Percentiles rank a stretch among this genome's conserved stretches.
These are phyloP conservation scores for Agonopterix arenella DNA, from an alignment of 2,888 invertebrate genomes.

Conservation along the genomic window DNA sequence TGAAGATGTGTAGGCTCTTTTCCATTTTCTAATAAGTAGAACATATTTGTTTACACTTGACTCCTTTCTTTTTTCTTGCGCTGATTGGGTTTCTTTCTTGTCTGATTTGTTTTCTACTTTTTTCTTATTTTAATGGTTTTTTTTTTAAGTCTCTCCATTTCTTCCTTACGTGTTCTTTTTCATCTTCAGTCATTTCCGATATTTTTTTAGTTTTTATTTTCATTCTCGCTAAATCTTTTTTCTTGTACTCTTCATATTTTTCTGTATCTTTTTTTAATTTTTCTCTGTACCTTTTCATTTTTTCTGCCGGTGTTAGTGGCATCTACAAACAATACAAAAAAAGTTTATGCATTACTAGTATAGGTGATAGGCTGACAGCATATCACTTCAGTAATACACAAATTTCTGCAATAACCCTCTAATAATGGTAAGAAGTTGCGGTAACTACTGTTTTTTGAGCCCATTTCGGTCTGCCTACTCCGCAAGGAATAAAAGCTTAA, in stretches of 20 bases:
- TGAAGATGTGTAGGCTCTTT: conserved; percentile 1
- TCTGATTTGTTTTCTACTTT: conserved; percentile 5
- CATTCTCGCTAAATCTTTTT: conserved; percentile 18
- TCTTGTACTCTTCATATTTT: neutral
- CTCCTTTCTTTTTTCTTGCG: conserved; percentile 2
- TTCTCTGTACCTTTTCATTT: neutral
- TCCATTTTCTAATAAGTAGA: conserved; percentile 4
- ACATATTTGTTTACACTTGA: conserved; percentile 1
- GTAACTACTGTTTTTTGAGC: neutral
- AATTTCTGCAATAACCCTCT: neutral
- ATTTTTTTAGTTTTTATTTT: conserved; percentile 6
- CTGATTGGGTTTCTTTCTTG: conserved; percentile 2
- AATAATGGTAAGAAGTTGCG: neutral
- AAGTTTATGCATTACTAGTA: neutral
- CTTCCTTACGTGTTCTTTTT: conserved; percentile 4
- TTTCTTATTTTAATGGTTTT: conserved; percentile 5
- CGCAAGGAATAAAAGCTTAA: neutral
- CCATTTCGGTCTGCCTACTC: conserved; percentile 1
- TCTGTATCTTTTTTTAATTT: neutral
- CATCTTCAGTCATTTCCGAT: too few species aligned
- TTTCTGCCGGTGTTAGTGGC: neutral
- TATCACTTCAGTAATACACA: neutral
- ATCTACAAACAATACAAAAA: neutral
- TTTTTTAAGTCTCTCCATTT: conserved; percentile 3
- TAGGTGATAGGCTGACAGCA: neutral